Conservation (phyloP, 2,797 vertebrate genomes). For the Ptychadena robeensis region DNA sequence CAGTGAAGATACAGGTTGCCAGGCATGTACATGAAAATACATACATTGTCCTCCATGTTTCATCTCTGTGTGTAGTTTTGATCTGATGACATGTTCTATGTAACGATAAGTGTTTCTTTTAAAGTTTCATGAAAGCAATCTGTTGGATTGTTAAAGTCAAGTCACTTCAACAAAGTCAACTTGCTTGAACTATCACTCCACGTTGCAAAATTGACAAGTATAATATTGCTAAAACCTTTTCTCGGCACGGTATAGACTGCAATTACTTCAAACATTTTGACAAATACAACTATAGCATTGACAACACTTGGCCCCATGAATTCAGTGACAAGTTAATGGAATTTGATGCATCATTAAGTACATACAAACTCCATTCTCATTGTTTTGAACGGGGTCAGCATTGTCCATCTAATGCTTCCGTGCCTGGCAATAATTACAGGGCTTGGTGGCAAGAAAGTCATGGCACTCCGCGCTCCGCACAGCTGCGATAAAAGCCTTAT, state of each 20-base stretch:
- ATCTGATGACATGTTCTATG: not conserved
- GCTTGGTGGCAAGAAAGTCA: slow-evolving; percentile 2
- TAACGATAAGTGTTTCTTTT: not conserved
- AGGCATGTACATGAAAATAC: not conserved
- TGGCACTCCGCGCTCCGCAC: not conserved
- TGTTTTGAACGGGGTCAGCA: slow-evolving; percentile 14
- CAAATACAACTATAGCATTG: slow-evolving; percentile 23
- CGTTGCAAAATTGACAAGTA: not conserved
- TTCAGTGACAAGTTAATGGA: slow-evolving; percentile 33
- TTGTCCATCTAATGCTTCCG: slow-evolving; percentile 25
- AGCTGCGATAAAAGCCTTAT: slow-evolving; percentile 41
- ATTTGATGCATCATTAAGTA: slow-evolving; percentile 44
- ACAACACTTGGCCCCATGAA: slow-evolving; percentile 8
- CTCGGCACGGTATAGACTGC: not conserved
- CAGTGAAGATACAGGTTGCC: no score
- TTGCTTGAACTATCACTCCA: slow-evolving; percentile 8
- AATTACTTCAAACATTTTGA: slow-evolving; percentile 43
- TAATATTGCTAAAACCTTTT: slow-evolving; percentile 4
- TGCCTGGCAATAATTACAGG: slow-evolving; percentile 40
- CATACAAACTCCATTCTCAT: slow-evolving; percentile 15
- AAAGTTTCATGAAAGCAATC: not conserved
- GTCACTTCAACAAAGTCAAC: not conserved
- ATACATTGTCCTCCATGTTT: not conserved
- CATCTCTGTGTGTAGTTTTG: not conserved
- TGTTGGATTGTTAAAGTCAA: not conserved